These are phyloP conservation scores for Aulostomus chinensis DNA, from an alignment of 2,797 vertebrate species.

Conservation along the genomic window DNA sequence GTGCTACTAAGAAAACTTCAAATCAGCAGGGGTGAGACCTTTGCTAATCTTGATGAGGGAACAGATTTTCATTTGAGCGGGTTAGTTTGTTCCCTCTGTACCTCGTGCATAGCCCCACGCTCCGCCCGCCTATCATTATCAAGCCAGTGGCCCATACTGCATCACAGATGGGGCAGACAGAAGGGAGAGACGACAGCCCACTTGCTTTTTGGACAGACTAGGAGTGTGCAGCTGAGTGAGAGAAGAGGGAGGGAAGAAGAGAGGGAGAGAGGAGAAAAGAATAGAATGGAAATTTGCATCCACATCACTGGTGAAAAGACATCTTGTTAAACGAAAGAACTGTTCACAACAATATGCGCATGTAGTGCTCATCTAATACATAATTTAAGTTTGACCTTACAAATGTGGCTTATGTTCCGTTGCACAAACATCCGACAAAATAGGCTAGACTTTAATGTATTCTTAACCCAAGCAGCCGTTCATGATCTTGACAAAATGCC, in stretches of 20 bases:
- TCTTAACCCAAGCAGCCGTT: too few relatives aligned
- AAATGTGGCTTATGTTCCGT: too few relatives aligned
- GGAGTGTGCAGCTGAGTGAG: conserved; percentile 72
- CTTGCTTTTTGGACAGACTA: conserved; percentile 73
- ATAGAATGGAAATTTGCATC: conserved; percentile 43
- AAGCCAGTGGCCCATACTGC: conserved; percentile 75
- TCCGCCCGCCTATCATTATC: conserved; percentile 64
- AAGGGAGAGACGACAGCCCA: conserved; percentile 77
- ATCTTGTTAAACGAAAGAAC: conserved; percentile 26
- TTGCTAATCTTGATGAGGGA: conserved; percentile 29
- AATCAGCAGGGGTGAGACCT: conserved; percentile 33
- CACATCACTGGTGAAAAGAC: conserved; percentile 33
- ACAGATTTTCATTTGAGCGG: conserved; percentile 41
- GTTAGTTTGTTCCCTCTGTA: conserved; percentile 34
- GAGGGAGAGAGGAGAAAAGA: conserved; percentile 24
- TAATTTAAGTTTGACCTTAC: too few relatives aligned
- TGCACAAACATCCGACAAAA: too few relatives aligned
- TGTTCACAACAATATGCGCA: conserved; percentile 2
- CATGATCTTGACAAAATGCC: too few relatives aligned
- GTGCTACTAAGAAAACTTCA: conserved; percentile 28
- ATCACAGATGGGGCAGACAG: conserved; percentile 83
- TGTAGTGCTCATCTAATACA: too few relatives aligned
- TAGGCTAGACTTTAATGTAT: too few relatives aligned
- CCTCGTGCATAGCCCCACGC: conserved; percentile 41
- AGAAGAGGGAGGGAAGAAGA: conserved; percentile 52